Evolutionary conservation across 2,888 invertebrate genomes (phyloP).

Genomic region (Zeuzera pyrina): DNA sequence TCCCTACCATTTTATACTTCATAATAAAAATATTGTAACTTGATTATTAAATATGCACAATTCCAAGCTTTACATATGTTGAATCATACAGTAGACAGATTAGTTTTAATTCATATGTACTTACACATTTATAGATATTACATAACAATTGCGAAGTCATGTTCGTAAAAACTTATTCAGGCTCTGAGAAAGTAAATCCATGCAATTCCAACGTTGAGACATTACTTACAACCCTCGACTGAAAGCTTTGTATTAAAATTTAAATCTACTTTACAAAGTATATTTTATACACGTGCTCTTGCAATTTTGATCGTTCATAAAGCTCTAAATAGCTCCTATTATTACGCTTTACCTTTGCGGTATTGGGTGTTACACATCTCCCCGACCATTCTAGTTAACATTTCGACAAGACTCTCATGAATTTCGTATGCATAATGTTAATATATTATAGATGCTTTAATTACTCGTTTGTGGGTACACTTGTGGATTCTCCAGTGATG

Average conservation of each 20-base stretch:
- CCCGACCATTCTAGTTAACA: conserved; percentile 46
- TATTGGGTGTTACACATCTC: conserved; percentile 64
- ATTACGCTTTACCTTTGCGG: conserved; percentile 64
- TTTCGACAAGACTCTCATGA: conserved; percentile 54
- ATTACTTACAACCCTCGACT: conserved; percentile 66
- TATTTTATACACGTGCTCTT: conserved; percentile 71
- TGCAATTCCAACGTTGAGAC: conserved; percentile 58
- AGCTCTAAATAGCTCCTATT: conserved; percentile 65
- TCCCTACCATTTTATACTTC: no score
- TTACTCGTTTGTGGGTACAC: conserved; percentile 60
- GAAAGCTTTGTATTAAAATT: conserved; percentile 72
- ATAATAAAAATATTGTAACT: no score
- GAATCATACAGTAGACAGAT: no score
- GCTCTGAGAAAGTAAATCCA: conserved; percentile 44
- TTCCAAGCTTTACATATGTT: no score
- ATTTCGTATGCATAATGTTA: conserved; percentile 64
- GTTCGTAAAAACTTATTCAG: no score
- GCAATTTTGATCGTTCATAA: conserved; percentile 73
- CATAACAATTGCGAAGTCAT: no score
- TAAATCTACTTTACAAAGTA: conserved; percentile 74
- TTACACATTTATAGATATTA: no score
- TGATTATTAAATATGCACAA: no score
- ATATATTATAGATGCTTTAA: conserved; percentile 67
- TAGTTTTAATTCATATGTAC: no score
- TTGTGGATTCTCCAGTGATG: conserved; percentile 45